phyloP scores from a whole-genome alignment of 2,113 vertebrate species.

The Pionites leucogaster region DNA sequence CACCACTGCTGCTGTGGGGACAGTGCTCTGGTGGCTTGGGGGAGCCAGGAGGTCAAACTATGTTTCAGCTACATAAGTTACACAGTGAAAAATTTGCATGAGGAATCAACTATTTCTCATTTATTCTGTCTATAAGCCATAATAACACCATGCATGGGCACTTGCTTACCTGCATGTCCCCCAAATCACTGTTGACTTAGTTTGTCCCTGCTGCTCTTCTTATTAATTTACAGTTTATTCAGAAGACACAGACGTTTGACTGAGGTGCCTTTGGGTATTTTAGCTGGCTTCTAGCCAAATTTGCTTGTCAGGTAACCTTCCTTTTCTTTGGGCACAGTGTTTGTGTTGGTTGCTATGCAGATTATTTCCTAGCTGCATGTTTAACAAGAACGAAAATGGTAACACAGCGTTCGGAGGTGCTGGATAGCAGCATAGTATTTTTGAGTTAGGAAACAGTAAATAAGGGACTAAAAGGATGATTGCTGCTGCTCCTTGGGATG shows the following conservation, averaged over 20 bases:
- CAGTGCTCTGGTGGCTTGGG: not conserved
- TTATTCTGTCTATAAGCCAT: not conserved
- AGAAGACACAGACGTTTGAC: not conserved
- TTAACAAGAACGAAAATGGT: constrained; percentile 18
- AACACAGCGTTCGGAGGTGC: not conserved
- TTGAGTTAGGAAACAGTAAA: not conserved
- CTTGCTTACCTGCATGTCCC: not conserved
- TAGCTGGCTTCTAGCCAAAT: not conserved
- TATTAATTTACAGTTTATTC: constrained; percentile 12
- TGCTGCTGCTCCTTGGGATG: not conserved
- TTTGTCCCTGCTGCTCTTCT: not conserved
- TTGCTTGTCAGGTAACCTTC: constrained; percentile 34
- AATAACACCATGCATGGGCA: not conserved
- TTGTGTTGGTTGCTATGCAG: constrained; percentile 64
- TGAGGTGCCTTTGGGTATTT: not conserved
- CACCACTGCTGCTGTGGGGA: not conserved
- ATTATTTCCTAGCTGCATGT: constrained; percentile 45
- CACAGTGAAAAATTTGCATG: not conserved
- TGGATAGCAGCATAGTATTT: not conserved
- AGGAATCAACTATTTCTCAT: not conserved
- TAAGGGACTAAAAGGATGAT: constrained; percentile 35
- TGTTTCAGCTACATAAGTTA: not conserved
- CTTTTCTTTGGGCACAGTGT: constrained; percentile 24
- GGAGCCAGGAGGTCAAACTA: not conserved
- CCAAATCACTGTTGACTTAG: constrained; percentile 7